Evolutionary conservation across 2,113 vertebrate genomes (phyloP).

Genomic region (Ploceus nigricollis): DNA sequence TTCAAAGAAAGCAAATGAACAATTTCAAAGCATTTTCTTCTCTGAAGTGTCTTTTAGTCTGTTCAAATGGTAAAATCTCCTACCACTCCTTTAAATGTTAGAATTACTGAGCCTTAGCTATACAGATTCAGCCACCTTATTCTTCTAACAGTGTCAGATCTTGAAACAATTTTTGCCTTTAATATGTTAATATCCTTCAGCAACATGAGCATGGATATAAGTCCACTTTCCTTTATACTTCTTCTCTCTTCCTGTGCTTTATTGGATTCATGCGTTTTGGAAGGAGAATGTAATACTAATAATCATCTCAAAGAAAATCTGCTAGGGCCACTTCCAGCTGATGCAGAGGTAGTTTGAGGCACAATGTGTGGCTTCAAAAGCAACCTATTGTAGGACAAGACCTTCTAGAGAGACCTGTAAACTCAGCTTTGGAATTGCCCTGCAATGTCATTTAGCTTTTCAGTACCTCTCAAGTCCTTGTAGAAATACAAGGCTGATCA

Average conservation of each 20-base stretch:
- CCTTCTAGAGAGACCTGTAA: neutral
- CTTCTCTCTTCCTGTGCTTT: neutral
- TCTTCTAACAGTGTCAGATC: neutral
- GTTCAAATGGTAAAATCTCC: neutral
- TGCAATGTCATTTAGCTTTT: neutral
- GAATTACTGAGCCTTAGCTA: neutral
- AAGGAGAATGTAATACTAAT: neutral
- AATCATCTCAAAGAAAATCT: neutral
- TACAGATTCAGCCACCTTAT: neutral
- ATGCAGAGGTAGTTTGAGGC: neutral
- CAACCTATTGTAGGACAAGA: neutral
- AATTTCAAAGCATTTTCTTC: neutral
- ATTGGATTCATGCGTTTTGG: neutral
- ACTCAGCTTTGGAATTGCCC: neutral
- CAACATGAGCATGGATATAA: neutral
- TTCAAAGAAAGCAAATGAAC: conserved; percentile 1
- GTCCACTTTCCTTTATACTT: neutral
- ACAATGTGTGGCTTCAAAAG: neutral
- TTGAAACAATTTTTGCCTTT: neutral
- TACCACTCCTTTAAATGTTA: neutral
- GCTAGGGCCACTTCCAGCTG: rapidly evolving
- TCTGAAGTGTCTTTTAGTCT: neutral
- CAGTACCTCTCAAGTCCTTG: neutral
- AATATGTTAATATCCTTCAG: neutral
- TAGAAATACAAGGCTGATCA: neutral